These are phyloP conservation scores for Philotrypesis tridentata DNA, from an alignment of 1,140 invertebrate genomes.

Conservation along the genomic window DNA sequence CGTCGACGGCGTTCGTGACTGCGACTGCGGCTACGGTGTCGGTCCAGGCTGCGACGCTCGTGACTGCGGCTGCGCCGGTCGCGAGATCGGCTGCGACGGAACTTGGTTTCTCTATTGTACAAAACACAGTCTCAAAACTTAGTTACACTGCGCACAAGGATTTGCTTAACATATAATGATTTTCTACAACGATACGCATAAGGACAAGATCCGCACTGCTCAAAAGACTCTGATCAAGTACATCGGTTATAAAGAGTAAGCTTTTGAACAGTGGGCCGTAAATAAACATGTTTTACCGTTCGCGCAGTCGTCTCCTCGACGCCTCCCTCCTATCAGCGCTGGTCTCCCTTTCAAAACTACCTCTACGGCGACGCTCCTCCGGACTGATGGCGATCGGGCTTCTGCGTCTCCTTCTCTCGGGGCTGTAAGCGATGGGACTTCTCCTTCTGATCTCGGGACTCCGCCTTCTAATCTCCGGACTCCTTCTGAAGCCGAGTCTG, in stretches of 20 bases:
- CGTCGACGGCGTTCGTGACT: constrained; percentile 63
- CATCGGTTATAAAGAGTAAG: constrained; percentile 1
- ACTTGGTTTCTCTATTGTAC: background rate
- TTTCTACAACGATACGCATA: no score
- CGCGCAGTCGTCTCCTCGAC: constrained; percentile 60
- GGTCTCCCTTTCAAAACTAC: constrained; percentile 60
- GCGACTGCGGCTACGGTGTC: constrained; percentile 65
- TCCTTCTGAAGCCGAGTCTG: constrained; percentile 60
- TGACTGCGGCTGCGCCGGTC: constrained; percentile 38
- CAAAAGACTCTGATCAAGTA: constrained; percentile 30
- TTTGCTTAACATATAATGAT: background rate
- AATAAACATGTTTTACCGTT: constrained; percentile 61
- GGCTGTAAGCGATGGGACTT: constrained; percentile 59
- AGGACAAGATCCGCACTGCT: constrained; percentile 9
- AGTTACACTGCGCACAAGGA: background rate
- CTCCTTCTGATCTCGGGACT: constrained; percentile 56
- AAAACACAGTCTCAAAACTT: background rate
- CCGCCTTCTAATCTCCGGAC: constrained; percentile 56
- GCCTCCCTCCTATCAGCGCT: constrained; percentile 62
- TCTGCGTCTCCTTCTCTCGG: constrained; percentile 55
- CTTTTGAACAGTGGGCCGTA: constrained; percentile 34
- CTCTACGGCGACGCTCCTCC: constrained; percentile 54
- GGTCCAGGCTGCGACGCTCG: constrained; percentile 43
- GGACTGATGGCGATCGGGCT: constrained; percentile 49
- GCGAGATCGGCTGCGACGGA: constrained; percentile 40